A percentile compares a stretch with the other conserved stretches of the same genome.
phyloP scores from a whole-genome alignment of 2,888 invertebrate genomes.

The Mesorhabditis spiculigera region DNA sequence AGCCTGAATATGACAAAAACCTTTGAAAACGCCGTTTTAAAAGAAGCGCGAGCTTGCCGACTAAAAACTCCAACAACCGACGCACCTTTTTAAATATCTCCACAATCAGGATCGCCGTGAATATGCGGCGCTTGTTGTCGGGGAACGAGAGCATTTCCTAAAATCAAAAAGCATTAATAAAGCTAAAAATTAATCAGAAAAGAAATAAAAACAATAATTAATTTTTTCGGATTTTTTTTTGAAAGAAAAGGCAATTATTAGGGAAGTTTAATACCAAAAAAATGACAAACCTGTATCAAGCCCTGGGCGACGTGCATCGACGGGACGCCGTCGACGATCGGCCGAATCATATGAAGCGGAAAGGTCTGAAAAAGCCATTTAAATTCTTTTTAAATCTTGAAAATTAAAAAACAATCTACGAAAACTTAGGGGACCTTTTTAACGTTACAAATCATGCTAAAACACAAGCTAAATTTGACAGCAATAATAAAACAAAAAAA shows the following conservation, averaged over 20 bases:
- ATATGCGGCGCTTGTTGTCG: neutral
- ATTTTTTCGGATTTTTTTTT: too few species aligned
- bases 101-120: neutral
- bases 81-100: neutral
- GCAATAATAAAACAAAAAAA: neutral
- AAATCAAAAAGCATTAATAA: neutral
- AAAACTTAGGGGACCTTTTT: too few species aligned
- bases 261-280: too few species aligned
- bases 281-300: neutral
- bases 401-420: too few species aligned
- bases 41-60: neutral
- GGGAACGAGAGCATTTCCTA: neutral
- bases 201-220: neutral
- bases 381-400: too few species aligned
- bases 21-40: too few species aligned
- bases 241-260: too few species aligned
- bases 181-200: neutral
- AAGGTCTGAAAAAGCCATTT: constrained; percentile 1
- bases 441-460: too few species aligned
- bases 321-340: constrained; percentile 1
- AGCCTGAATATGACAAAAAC: too few species aligned
- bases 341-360: neutral
- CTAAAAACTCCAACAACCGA: neutral
- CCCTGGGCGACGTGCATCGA: constrained; percentile 6
- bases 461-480: too few species aligned